Evolutionary conservation across 2,113 vertebrate species (phyloP).

Genomic region (Sclerurus mexicanus): DNA sequence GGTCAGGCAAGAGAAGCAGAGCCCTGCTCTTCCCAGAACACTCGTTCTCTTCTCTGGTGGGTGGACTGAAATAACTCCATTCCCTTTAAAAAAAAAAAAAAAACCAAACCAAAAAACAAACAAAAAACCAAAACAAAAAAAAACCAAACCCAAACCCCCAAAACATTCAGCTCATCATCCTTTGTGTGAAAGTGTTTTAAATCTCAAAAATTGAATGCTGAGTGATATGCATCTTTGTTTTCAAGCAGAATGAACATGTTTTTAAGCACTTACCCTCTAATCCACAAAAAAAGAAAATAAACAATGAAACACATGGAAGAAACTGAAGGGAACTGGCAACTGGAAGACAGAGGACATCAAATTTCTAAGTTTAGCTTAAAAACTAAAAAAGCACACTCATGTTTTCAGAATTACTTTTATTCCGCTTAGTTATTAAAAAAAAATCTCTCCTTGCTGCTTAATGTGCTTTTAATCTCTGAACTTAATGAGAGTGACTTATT

Average conservation of each 20-base stretch:
- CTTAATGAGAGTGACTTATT: not conserved
- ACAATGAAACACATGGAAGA: not conserved
- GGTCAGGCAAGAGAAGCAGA: not conserved
- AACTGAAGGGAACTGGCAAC: not conserved
- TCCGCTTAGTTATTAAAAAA: not conserved
- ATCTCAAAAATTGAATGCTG: not conserved
- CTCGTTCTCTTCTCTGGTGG: fast-evolving
- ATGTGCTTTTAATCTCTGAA: not conserved
- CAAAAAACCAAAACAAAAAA: not conserved
- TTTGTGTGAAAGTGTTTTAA: not conserved
- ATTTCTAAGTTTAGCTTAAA: not conserved
- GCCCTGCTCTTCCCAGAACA: not conserved
- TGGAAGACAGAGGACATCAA: not conserved
- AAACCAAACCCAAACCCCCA: not conserved
- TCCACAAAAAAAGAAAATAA: not conserved
- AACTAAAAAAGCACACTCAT: not conserved
- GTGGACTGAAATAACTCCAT: not conserved
- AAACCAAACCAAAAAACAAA: not conserved
- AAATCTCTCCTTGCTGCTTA: not conserved
- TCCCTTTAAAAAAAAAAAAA: not conserved
- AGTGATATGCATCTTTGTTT: not conserved
- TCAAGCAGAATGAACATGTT: not conserved
- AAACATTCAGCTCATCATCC: not conserved
- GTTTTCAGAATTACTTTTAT: not conserved
- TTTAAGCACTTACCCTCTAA: not conserved